phyloP scores from a whole-genome alignment of 2,797 vertebrate species.

The Astyanax mexicanus region DNA sequence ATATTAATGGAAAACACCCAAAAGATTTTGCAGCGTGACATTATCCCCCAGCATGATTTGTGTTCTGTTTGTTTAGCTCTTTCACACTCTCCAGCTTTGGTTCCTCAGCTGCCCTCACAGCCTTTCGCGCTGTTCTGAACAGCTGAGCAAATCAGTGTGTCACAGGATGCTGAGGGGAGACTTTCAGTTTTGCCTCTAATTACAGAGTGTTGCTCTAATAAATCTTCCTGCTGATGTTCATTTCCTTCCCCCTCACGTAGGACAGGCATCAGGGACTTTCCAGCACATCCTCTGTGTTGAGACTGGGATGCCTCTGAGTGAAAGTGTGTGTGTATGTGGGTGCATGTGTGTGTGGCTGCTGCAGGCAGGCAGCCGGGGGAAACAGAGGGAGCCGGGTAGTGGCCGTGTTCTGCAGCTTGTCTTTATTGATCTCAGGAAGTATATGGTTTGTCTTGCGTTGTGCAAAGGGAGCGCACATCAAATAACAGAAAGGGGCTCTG shows the following conservation, averaged over 20 bases:
- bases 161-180: conserved; percentile 20
- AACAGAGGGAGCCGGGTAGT: conserved; percentile 29
- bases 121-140: conserved; percentile 13
- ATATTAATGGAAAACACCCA: background rate
- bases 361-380: conserved; percentile 10
- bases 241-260: conserved; percentile 28
- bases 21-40: no score
- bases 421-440: conserved; percentile 45
- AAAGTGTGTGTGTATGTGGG: conserved; percentile 26
- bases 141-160: conserved; percentile 19
- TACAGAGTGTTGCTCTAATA: conserved; percentile 35
- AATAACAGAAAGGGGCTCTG: conserved; percentile 4
- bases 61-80: background rate
- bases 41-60: background rate
- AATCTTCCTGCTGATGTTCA: conserved; percentile 33
- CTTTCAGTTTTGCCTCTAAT: conserved; percentile 43
- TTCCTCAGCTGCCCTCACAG: conserved; percentile 17
- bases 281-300: conserved; percentile 7
- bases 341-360: conserved; percentile 13
- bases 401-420: conserved; percentile 7
- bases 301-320: background rate
- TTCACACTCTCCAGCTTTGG: conserved; percentile 8
- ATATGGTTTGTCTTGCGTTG: conserved; percentile 20
- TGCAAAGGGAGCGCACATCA: background rate
- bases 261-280: conserved; percentile 32